Evolutionary conservation across 1,140 invertebrate genomes (phyloP), one percentile per base, ranked within the genome.

Genomic region (Mactra quadrangularis): DNA sequence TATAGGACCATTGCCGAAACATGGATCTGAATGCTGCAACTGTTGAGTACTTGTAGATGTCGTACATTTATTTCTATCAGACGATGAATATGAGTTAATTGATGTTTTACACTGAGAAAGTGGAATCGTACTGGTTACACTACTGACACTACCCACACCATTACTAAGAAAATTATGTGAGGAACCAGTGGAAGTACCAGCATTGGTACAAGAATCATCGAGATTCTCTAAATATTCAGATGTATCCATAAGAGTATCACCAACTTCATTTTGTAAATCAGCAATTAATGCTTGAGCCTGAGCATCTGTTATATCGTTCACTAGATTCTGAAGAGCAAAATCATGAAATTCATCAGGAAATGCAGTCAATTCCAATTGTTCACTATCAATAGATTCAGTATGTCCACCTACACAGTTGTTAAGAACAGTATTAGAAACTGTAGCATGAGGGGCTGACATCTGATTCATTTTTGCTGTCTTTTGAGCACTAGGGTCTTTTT

Each of bases 221-320:
- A 41, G 38, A 41, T 15, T 41, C 6, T 41, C 38, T 41, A 41
- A 41, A 41, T 7, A 41, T 25, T 68, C 62, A 31, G 76, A 68
- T n/a, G 76, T 78, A 45, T 78, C 76, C 76, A 78, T 78, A 35
- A 66, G 64, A 19, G 76, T 41, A 52, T 52, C 50, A 55, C n/a
- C 62, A n/a, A 27, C 55, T 17, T 47, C 60, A 35, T 29, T 53
- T 33, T 76, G 74, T n/a, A 76, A 27, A 25, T 76, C 55, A 27
- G 59, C 60, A 22, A 78, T 78, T 27, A 78, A 11, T 45, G 76
- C 76, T 31, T 78, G 60, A 13, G 76, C 76, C 17, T 78, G 60
- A 7, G 62, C 60, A 64, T 78, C 62, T 3, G 57, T 68, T 31
- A 78, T 27, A 45, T 53, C 60, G 27, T 78, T 59, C 1, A 64